Evolutionary conservation across 2,888 invertebrate species (phyloP), one percentile per base, ranked within the genome.

Genomic region (Acanthosepion esculentum): DNA sequence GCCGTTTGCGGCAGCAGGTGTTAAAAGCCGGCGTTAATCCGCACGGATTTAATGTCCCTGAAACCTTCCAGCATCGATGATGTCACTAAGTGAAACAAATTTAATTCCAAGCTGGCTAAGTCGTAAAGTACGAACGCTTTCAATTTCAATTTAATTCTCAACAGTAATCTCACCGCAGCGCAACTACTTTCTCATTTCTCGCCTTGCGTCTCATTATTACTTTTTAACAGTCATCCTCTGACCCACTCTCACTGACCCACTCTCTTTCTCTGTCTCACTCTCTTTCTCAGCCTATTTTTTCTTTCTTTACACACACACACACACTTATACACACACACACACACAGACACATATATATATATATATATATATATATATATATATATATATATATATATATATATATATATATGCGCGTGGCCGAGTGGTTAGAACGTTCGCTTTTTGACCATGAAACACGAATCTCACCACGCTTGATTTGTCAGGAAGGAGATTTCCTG

Each of bases 131-230:
- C 78, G 78, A 18, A n/a, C n/a, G n/a, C 78, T 78, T 78, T 78
- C 78, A 78, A 78, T 78, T 78, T 78, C 78, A 78, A 78, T 78
- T 78, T 78, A 78, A 78, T 78, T 78, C 78, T 78, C 78, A 78
- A 78, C n/a, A 78, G 78, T 78, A 78, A 78, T 78, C 78, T 78
- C 33, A n/a, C n/a, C 12, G 12, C 8, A 20, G 15, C 5, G 29
- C 78, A n/a, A n/a, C 78, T 12, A 3, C 15, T 33, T 10, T 7
- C 12, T 33, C 29, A 29, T 78, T 78, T 78, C 8, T 29, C 29
- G 78, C 7, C n/a, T n/a, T 78, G 18, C n/a, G 33, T n/a, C 18
- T n/a, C 78, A 33, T 15, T 78, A 78, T 78, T 78, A 15, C 78
- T 78, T 33, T 78, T 33, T 15, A n/a, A 33, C 33, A 18, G 7